Percentiles rank a stretch among this genome's conserved stretches.
Evolutionary conservation across 2,797 vertebrate genomes (phyloP).

Genomic region (Ataeniobius toweri): DNA sequence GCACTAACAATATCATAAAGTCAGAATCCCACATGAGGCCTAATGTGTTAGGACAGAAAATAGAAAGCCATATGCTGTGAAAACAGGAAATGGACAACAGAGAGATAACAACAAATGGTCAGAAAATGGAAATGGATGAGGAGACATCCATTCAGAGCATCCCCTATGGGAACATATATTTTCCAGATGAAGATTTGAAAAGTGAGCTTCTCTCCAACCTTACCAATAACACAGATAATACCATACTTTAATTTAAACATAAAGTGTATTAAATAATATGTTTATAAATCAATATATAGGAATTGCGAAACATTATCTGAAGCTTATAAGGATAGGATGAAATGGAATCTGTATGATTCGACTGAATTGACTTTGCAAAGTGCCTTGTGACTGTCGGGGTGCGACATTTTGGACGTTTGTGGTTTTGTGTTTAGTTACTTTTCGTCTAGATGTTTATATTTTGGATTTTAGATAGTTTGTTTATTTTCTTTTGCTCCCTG

Average conservation of each 20-base stretch:
- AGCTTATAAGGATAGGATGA: not conserved
- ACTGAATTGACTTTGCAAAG: too few relatives aligned
- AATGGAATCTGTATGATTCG: too few relatives aligned
- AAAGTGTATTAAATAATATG: not conserved
- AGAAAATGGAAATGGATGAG: slow-evolving; percentile 2
- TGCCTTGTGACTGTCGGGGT: too few relatives aligned
- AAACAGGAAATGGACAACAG: not conserved
- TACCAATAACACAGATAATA: not conserved
- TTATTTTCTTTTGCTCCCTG: too few relatives aligned
- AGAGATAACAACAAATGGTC: not conserved
- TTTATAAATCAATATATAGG: not conserved
- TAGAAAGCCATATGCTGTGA: not conserved
- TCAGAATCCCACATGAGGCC: not conserved
- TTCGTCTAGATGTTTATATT: too few relatives aligned
- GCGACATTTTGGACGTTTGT: too few relatives aligned
- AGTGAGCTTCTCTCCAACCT: not conserved
- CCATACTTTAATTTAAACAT: not conserved
- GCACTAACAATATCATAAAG: not conserved
- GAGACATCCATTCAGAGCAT: not conserved
- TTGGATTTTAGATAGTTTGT: too few relatives aligned
- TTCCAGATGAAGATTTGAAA: not conserved
- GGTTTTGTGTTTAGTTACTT: too few relatives aligned
- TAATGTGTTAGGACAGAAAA: not conserved
- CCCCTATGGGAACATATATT: not conserved
- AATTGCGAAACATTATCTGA: not conserved